phyloP scores from a whole-genome alignment of 2,797 vertebrate species.

The Iguana delicatissima region DNA sequence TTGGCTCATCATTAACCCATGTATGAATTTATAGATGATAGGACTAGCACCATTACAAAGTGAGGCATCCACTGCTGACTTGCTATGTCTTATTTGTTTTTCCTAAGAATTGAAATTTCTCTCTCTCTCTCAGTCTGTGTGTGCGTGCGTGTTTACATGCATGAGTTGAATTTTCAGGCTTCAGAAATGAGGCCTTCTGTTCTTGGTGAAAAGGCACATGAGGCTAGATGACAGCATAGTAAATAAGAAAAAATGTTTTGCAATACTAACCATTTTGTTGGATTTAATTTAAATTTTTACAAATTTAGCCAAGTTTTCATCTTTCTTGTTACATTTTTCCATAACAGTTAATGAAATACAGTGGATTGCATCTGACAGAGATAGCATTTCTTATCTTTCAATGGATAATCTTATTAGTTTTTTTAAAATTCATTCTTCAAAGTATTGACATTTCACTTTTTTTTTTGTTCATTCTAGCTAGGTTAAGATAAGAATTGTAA shows the following conservation, averaged over 20 bases:
- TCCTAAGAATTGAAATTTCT: background rate
- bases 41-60: background rate
- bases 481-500: background rate
- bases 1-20: background rate
- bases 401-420: background rate
- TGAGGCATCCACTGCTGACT: background rate
- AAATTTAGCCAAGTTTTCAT: background rate
- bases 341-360: background rate
- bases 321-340: background rate
- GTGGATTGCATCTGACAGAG: background rate
- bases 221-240: background rate
- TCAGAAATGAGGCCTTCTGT: background rate
- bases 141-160: background rate
- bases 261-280: background rate
- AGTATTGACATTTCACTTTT: background rate
- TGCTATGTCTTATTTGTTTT: background rate
- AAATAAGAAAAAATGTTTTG: background rate
- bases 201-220: background rate
- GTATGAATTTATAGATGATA: background rate
- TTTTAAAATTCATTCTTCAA: background rate
- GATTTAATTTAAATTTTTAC: conserved; percentile 7
- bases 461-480: background rate
- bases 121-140: no score
- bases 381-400: background rate
- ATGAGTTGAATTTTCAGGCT: background rate